Conservation (phyloP, 2,797 vertebrate genomes). For the Taeniopygia guttata region DNA sequence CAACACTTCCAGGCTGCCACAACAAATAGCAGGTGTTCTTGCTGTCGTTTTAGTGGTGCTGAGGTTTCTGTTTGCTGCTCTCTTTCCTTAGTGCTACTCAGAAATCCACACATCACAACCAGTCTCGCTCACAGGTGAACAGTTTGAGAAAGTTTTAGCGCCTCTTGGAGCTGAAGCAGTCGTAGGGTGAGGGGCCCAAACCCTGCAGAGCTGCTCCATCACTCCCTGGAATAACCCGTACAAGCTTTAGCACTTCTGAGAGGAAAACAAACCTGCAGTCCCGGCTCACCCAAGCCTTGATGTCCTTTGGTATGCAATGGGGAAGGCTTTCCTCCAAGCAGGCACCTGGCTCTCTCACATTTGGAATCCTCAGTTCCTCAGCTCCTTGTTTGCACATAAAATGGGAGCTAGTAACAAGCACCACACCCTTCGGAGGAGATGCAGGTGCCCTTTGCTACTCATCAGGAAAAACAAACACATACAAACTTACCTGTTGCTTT, state of each 20-base stretch:
- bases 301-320: fast-evolving
- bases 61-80: neutral
- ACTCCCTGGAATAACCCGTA: neutral
- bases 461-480: neutral
- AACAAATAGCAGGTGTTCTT: neutral
- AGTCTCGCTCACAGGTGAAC: neutral
- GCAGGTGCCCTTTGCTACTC: neutral
- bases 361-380: neutral
- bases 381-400: neutral
- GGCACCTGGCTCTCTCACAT: neutral
- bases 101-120: neutral
- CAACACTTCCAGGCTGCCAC: neutral
- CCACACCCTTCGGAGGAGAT: neutral
- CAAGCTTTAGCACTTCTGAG: neutral
- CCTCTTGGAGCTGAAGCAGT: neutral
- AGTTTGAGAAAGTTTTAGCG: neutral
- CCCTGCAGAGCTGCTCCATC: neutral
- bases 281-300: no score
- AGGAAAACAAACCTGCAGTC: neutral
- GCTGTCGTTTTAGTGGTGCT: neutral
- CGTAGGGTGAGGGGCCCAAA: neutral
- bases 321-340: neutral
- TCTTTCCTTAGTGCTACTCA: neutral
- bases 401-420: fast-evolving
- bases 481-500: neutral